Evolutionary conservation across 2,113 vertebrate genomes (phyloP), one percentile per base, ranked within the genome.

Genomic region (Calidris pygmaea): DNA sequence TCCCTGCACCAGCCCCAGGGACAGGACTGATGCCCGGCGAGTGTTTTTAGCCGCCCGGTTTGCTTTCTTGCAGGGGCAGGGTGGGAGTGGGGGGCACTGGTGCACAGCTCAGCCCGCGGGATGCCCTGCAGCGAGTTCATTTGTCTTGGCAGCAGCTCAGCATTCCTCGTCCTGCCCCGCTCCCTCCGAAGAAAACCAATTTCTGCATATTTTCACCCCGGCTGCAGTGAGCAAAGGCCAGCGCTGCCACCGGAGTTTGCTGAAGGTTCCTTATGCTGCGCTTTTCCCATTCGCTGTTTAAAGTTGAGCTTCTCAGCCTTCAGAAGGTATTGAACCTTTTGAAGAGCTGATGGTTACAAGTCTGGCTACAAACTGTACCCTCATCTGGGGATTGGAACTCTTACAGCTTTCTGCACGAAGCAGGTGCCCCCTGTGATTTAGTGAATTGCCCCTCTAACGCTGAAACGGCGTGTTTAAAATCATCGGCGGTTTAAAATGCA

Each of bases 61-160:
- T 45, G 41, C 63, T 32, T 43, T 45, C 62, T 66, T 32, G 41
- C 29, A 32, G 63, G 41, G 63, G 9, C 41, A 34, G 15, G 6
- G 39, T 18, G 32, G 37, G 37, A 32, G 52, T 20, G 50, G 66
- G 32, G 76, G 56, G 59, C 58, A 65, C 8, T 55, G 23, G 55
- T 29, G 66, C 4, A 7, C 59, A 41, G 89, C 77, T 89, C 43
- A 48, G 66, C 15, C 30, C 8, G 29, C 4, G 21, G n/a, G 43
- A 73, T 6, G 27, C 37, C 77, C 72, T 55, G 76, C 34, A 12
- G 82, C 66, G 85, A 97, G 98, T 98, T 97, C 92, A 73, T 98
- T 98, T 98, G 89, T 65, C 96, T 97, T 98, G 97, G 97, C 98
- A 95, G 87, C 80, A 19, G 80, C 72, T 89, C 97, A 92, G 96